Base-by-base conservation (phyloP, 2,113 vertebrate genomes). In the Vidua macroura region DNA sequence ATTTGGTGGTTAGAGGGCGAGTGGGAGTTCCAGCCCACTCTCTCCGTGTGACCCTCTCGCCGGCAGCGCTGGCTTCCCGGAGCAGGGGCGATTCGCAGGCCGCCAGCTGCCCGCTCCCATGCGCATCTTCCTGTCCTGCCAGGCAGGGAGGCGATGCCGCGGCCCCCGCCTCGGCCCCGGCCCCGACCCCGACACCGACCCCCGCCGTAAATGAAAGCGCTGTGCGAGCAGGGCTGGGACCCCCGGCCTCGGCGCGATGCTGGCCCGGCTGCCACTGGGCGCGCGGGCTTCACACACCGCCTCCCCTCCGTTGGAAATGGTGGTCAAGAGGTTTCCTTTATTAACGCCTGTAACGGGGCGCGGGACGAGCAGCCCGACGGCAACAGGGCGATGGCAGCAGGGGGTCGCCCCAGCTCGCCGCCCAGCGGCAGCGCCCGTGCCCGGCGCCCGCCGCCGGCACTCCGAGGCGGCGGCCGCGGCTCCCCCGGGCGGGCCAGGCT, bases 221-320 rank as follows among this genome's bases (percentile, higher is more conserved):
- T 28, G 15, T 58, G 88, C 48, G 35, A 55, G 55, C 37, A 90
- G 13, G 67, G 63, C 56, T 35, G 39, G 79, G 55, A n/a, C 24
- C n/a, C 67, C 51, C 39, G 46, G 62, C 76, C 75, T 58, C 72
- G 55, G 44, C 77, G 72, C 78, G 44, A 33, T 7, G 82, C 93
- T 11, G 25, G 49, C 78, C 62, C 85, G 59, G 87, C 86, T 88
- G 51, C n/a, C 5, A 35, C 18, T 21, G 21, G 15, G 31, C 7
- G 31, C 33, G 6, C 43, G 23, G 35, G 28, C 49, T 56, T 23
- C 43, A 46, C 6, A 23, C 83, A 48, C 75, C 30, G 10, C 74
- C 95, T 66, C 49, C 76, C 41, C 62, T 94, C 94, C 90, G 88
- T 84, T 96, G 93, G 93, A 95, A 95, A 90, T 55, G 95, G 78